Evolutionary conservation across 2,113 vertebrate genomes (phyloP), one percentile per base, ranked within the genome.

Genomic region (Baryphthengus martii): DNA sequence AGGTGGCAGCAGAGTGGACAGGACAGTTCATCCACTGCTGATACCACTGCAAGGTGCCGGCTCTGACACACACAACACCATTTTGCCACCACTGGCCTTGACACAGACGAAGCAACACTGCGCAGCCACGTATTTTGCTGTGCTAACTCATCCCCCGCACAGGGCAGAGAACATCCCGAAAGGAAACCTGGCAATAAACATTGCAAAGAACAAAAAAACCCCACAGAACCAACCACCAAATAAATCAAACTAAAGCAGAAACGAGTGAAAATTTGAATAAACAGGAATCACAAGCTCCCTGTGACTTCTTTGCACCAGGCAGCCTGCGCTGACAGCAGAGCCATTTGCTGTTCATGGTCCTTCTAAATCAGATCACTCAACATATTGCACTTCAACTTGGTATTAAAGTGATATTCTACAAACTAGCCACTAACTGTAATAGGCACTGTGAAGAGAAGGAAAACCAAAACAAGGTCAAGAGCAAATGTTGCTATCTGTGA

Each of bases 131-230:
- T 8, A 3, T 11, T 12, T 23, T 49, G 44, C 49, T 0, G 2
- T 4, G 25, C 74, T 89, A 95, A 68, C 58, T 45, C 74, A 49
- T 53, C 81, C 37, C 47, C 55, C 50, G 35, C 68, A 18, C 53
- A 17, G 58, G 67, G 78, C 85, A 91, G 45, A 90, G 78, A 88
- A 77, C 67, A 93, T 47, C 50, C 63, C 4, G 0, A 85, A 67
- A 88, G 94, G 93, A 96, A 97, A 83, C 63, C 26, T 29, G 44
- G 50, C 2, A 2, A 93, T 90, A 95, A 96, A 95, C 72, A 92
- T 58, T 18, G 44, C 1, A 1, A 72, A 62, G 88, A 91, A 97
- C 76, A 71, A 83, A 84, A 84, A 87, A 29, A 42, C 37, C 6
- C 53, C 88, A 45, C 39, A 77, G 83, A 93, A 56, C 14, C 37